A percentile compares a stretch with the other conserved stretches of the same genome.
phyloP scores from a whole-genome alignment of 2,888 invertebrate species.

The Patella pellucida region DNA sequence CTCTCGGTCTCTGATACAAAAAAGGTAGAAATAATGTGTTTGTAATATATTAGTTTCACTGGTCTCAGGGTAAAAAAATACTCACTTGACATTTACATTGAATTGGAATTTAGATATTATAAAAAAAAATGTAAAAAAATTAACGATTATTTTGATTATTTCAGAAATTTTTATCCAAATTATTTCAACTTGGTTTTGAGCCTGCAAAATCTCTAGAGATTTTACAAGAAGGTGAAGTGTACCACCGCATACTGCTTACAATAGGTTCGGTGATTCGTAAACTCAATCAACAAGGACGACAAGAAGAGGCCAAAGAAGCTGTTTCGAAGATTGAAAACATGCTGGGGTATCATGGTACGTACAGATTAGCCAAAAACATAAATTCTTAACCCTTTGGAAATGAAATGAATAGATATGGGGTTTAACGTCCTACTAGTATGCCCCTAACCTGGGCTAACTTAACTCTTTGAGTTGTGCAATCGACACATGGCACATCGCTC shows the following conservation, averaged over 20 bases:
- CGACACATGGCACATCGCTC: too few relatives aligned
- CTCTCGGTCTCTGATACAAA: too few relatives aligned
- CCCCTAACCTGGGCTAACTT: too few relatives aligned
- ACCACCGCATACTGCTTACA: slow-evolving; percentile 41
- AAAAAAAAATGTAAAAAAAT: too few relatives aligned
- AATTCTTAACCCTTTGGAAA: background rate
- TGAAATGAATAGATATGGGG: too few relatives aligned
- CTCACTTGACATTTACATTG: too few relatives aligned
- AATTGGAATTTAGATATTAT: too few relatives aligned
- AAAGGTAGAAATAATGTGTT: too few relatives aligned
- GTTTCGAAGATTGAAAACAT: slow-evolving; percentile 38
- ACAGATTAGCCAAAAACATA: background rate
- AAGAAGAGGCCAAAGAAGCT: slow-evolving; percentile 35
- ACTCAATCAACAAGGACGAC: slow-evolving; percentile 32
- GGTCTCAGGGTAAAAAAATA: too few relatives aligned
- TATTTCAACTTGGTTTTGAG: slow-evolving; percentile 33
- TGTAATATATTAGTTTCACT: too few relatives aligned
- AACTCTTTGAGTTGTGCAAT: too few relatives aligned
- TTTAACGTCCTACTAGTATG: too few relatives aligned
- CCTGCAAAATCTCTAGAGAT: slow-evolving; percentile 30
- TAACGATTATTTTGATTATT: background rate
- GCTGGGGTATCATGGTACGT: slow-evolving; percentile 53
- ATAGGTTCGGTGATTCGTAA: slow-evolving; percentile 42
- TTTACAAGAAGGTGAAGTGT: slow-evolving; percentile 34
- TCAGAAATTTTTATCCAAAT: slow-evolving; percentile 22